A percentile compares a stretch with the other conserved stretches of the same genome.
Evolutionary conservation across 2,888 invertebrate genomes (phyloP).

Genomic region (Augochlorella aurata): DNA sequence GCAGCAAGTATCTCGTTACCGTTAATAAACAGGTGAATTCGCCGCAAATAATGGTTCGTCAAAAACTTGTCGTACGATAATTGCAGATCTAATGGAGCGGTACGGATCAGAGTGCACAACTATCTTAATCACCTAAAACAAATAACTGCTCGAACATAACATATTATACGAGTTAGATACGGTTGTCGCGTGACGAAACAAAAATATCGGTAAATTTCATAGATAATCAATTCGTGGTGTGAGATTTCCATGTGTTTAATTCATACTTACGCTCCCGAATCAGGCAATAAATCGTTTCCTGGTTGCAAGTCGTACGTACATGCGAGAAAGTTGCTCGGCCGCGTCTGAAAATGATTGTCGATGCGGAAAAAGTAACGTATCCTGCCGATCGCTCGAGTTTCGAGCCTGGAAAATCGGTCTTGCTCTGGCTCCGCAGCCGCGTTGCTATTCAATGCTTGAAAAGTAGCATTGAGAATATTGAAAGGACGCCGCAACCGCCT

Average conservation of each 20-base stretch:
- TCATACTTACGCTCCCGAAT: conserved; percentile 12
- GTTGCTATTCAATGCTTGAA: neutral
- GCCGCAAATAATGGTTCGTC: neutral
- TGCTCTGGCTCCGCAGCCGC: neutral
- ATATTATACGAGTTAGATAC: neutral
- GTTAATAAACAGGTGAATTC: too few species aligned
- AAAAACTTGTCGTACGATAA: neutral
- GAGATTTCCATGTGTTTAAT: conserved; percentile 18
- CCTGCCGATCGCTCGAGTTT: conserved; percentile 1
- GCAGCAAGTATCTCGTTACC: too few species aligned
- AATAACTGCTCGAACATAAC: neutral
- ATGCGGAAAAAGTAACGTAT: conserved; percentile 13
- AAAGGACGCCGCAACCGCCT: neutral
- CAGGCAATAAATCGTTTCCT: conserved; percentile 31
- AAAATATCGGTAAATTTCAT: neutral
- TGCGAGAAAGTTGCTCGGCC: conserved; percentile 16
- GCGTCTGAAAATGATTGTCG: conserved; percentile 5
- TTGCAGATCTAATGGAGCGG: neutral
- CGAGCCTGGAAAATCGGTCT: conserved; percentile 5
- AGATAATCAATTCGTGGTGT: conserved; percentile 13
- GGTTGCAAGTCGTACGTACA: neutral
- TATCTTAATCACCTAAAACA: neutral
- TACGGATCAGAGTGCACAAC: too few species aligned
- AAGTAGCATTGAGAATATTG: neutral
- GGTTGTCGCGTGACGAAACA: neutral